Percentiles rank a stretch among this genome's conserved stretches.
Conservation (phyloP, 2,888 invertebrate genomes). For the Plutella xylostella region DNA sequence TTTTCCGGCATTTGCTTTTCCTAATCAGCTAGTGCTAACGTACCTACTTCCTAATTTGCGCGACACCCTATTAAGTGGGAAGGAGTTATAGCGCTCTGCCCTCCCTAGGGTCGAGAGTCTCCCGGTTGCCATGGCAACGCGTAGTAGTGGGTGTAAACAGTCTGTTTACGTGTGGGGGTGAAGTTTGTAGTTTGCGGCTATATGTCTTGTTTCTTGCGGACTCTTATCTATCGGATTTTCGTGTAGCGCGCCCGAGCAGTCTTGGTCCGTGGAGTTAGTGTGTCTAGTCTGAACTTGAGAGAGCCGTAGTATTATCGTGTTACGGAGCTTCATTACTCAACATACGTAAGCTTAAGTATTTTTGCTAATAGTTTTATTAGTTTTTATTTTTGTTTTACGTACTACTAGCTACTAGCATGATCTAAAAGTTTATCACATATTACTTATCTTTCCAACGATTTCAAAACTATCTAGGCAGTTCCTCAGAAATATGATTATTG, state of each 20-base stretch:
- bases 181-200: conserved; percentile 39
- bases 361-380: no score
- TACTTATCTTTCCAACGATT: no score
- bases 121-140: conserved; percentile 39
- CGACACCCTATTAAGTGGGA: conserved; percentile 56
- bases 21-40: conserved; percentile 49
- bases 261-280: no score
- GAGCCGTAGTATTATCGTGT: no score
- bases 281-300: no score
- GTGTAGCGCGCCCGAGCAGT: conserved; percentile 5
- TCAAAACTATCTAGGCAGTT: no score
- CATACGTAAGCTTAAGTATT: no score
- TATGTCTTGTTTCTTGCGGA: conserved; percentile 38
- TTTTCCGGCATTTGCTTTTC: conserved; percentile 46
- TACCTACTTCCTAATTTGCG: conserved; percentile 55
- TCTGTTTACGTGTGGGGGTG: conserved; percentile 34
- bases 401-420: no score
- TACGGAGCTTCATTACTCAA: no score
- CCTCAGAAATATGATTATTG: no score
- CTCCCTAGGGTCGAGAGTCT: conserved; percentile 40
- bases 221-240: conserved; percentile 32
- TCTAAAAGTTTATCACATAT: no score
- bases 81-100: conserved; percentile 49
- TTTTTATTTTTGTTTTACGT: no score
- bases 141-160: conserved; percentile 36